Evolutionary conservation across 1,140 invertebrate genomes (phyloP), one percentile per base, ranked within the genome.

Genomic region (Cardiocondyla obscurior): DNA sequence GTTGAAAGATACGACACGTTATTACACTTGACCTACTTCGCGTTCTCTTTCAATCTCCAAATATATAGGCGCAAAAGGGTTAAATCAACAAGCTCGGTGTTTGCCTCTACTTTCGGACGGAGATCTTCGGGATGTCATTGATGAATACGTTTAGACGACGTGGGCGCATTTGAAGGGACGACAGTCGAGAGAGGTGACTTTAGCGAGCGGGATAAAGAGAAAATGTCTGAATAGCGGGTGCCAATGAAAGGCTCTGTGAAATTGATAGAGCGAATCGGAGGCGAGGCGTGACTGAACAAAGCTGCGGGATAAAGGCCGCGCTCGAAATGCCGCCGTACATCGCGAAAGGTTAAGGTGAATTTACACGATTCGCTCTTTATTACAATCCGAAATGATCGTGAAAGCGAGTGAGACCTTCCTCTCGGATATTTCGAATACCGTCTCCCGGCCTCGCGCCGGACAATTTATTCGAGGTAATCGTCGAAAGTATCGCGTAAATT

Each of bases 261-360:
- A 84, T 86, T 86, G 86, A 84, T 86, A 64, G 86, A 84, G 69
- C 39, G 69, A 86, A 84, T 81, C 74, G 65, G 39, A 70, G 64
- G 57, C 72, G 46, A 86, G 14, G 42, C n/a, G 33, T 36, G 64
- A 84, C 69, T 53, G 76, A 53, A 72, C 70, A 84, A 87, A 87
- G 82, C 65, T n/a, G 39, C 30, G 36, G 58, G 28, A 84, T 84
- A 84, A 81, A 82, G 57, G 36, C 55, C 14, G 36, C 57, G 36
- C 16, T 14, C 67, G 46, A 64, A 77, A 86, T 70, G n/a, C 58
- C 30, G 14, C 14, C 53, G n/a, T 25, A 53, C 33, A 44, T 70
- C 72, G 51, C 76, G 46, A 88, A 82, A 77, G 64, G 49, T 87
- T 67, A 55, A 82, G 46, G 36, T 8, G 70, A 79, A 79, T 69